phyloP scores from a whole-genome alignment of 2,797 vertebrate genomes.

The Jordanella pulchra region DNA sequence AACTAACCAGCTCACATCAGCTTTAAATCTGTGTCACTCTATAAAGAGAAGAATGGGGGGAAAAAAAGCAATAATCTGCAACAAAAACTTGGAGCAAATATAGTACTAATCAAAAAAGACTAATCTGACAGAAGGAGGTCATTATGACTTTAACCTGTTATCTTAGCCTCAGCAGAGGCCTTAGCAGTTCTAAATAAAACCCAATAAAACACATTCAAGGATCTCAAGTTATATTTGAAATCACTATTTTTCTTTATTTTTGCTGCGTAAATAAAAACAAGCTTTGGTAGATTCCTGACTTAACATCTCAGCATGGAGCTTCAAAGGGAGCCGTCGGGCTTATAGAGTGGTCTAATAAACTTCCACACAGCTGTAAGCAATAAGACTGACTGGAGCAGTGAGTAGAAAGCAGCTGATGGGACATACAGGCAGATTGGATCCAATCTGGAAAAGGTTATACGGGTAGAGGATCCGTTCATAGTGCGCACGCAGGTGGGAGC shows the following conservation, averaged over 20 bases:
- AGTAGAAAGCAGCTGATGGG: conserved; percentile 13
- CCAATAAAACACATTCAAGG: neutral
- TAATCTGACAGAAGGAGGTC: neutral
- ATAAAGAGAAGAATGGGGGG: neutral
- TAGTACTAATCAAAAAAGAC: neutral
- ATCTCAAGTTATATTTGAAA: neutral
- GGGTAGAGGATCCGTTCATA: conserved; percentile 96
- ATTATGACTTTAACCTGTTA: neutral
- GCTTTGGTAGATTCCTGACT: neutral
- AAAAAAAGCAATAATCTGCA: neutral
- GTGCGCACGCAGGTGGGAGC: conserved; percentile 93
- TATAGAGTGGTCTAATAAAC: conserved; percentile 17
- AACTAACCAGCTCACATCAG: neutral
- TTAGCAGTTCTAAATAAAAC: neutral
- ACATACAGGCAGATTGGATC: conserved; percentile 89
- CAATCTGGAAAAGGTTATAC: conserved; percentile 93
- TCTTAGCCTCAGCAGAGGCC: neutral
- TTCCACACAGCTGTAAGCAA: conserved; percentile 13
- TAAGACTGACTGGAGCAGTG: conserved; percentile 6
- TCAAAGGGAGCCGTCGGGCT: conserved; percentile 5
- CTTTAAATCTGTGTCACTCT: neutral
- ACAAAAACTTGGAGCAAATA: neutral
- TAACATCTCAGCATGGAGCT: conserved; percentile 1
- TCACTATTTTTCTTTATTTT: neutral
- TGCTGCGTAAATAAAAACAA: neutral